Conservation (phyloP, 2,888 invertebrate species). For the Callimorpha dominula region DNA sequence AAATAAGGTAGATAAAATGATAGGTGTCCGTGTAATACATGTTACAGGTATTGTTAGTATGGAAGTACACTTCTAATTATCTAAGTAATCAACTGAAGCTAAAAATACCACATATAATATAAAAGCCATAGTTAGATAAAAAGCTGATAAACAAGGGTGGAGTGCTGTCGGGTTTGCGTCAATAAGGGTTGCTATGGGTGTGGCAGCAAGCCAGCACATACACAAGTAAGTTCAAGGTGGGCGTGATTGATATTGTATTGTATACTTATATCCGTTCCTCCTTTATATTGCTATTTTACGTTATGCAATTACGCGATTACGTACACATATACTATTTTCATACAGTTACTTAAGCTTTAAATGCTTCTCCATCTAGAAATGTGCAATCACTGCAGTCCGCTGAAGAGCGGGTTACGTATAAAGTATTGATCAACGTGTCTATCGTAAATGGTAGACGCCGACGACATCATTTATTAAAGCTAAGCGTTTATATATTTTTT, state of each 20-base stretch:
- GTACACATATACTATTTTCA: neutral
- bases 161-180: conserved; percentile 72
- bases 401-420: conserved; percentile 18
- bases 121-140: conserved; percentile 64
- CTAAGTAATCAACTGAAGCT: neutral
- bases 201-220: conserved; percentile 53
- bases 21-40: neutral
- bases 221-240: conserved; percentile 48
- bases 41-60: neutral
- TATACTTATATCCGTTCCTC: neutral
- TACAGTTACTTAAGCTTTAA: neutral
- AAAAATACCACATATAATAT: conserved; percentile 35
- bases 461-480: conserved; percentile 28
- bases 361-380: conserved; percentile 16
- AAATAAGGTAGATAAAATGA: conserved; percentile 1
- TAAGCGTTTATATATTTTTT: conserved; percentile 7
- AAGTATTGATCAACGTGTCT: conserved; percentile 32
- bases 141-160: conserved; percentile 80
- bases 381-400: conserved; percentile 36
- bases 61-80: neutral
- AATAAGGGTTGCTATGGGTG: conserved; percentile 76
- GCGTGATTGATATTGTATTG: conserved; percentile 49
- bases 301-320: neutral
- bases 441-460: conserved; percentile 23
- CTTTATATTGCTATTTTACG: neutral